Conservation (phyloP, 2,888 invertebrate species). For the Caenorhabditis sp. region DNA sequence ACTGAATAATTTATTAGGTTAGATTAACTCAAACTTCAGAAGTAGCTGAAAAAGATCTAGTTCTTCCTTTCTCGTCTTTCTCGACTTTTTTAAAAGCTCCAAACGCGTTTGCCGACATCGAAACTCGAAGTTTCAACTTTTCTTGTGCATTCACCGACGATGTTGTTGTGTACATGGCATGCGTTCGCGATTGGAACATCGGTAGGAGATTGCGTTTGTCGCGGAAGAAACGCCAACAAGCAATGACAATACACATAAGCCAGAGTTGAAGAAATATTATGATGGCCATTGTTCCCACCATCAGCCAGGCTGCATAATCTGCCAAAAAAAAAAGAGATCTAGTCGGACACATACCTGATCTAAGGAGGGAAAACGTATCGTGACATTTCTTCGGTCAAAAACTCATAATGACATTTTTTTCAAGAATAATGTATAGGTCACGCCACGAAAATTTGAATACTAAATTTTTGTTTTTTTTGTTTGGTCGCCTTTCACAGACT, state of each 20-base stretch:
- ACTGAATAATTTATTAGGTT: background rate
- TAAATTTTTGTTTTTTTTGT: too few relatives aligned
- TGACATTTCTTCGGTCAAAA: too few relatives aligned
- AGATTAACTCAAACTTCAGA: conserved; percentile 20
- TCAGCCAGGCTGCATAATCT: conserved; percentile 56
- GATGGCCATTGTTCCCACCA: conserved; percentile 53
- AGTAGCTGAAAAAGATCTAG: conserved; percentile 32
- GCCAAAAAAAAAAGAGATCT: conserved; percentile 6
- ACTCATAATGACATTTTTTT: too few relatives aligned
- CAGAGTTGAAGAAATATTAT: conserved; percentile 60
- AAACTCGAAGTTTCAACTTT: conserved; percentile 23
- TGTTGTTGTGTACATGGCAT: background rate
- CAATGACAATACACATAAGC: conserved; percentile 62
- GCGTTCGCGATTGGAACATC: background rate
- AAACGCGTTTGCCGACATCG: conserved; percentile 35
- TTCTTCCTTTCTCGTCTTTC: conserved; percentile 24
- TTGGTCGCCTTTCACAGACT: too few relatives aligned
- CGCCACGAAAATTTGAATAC: too few relatives aligned
- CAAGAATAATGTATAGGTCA: too few relatives aligned
- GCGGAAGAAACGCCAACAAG: conserved; percentile 51
- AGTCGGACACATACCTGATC: background rate
- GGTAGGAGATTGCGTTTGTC: conserved; percentile 24
- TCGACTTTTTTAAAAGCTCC: conserved; percentile 9
- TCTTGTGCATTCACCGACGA: background rate
- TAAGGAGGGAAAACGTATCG: too few relatives aligned